These are phyloP conservation scores for Glaucidium brasilianum DNA, from an alignment of 2,113 vertebrate species.

Conservation along the genomic window DNA sequence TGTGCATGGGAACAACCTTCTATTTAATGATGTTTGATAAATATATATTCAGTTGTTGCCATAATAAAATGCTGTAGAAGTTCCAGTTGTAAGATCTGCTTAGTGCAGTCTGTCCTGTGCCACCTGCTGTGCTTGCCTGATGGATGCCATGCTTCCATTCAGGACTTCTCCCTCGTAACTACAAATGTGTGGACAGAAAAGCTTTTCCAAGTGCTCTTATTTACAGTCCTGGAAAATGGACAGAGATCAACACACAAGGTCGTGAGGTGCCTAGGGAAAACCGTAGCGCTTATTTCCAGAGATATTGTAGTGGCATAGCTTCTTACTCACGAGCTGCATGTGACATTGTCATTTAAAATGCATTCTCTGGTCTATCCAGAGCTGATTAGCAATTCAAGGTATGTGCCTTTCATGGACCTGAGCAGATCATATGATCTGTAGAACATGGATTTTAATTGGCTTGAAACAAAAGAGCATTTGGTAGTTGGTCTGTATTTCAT, in stretches of 20 bases:
- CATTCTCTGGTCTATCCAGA: slow-evolving; percentile 16
- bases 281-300: slow-evolving; percentile 40
- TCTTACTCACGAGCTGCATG: slow-evolving; percentile 35
- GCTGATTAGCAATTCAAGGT: slow-evolving; percentile 14
- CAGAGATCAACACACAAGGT: slow-evolving; percentile 57
- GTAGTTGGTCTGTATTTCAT: slow-evolving; percentile 54
- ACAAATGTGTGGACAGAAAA: slow-evolving; percentile 64
- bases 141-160: slow-evolving; percentile 52
- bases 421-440: neutral
- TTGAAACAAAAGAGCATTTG: neutral
- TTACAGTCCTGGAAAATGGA: slow-evolving; percentile 63
- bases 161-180: slow-evolving; percentile 27
- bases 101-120: slow-evolving; percentile 33
- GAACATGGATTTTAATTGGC: neutral
- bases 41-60: slow-evolving; percentile 22
- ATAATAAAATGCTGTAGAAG: slow-evolving; percentile 14
- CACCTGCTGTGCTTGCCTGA: slow-evolving; percentile 42
- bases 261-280: slow-evolving; percentile 42
- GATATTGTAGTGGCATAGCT: slow-evolving; percentile 43
- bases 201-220: slow-evolving; percentile 63
- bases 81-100: neutral
- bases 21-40: slow-evolving; percentile 25
- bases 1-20: neutral
- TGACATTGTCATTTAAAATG: slow-evolving; percentile 57
- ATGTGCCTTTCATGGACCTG: neutral